Evolutionary conservation across 2,888 invertebrate species (phyloP), one percentile per base, ranked within the genome.

Genomic region (Eilema caniola): DNA sequence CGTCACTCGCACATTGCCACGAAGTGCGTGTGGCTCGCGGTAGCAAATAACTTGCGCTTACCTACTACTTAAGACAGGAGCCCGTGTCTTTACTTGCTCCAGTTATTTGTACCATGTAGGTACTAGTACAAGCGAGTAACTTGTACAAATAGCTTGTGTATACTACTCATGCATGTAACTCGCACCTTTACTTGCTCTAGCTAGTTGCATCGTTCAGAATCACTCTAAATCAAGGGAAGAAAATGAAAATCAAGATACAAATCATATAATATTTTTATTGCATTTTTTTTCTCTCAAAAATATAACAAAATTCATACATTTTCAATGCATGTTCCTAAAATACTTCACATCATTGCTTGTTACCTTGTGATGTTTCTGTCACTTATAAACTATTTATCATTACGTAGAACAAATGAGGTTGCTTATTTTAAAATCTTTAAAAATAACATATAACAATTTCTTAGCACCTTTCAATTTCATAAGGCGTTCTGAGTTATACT

Each of bases 301-400:
- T 80, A 78, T 80, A 84, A 83, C 84, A 86, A 85, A 85, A 79
- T 57, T 69, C 70, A 83, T 78, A 74, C 78, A 80, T 81, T 80
- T 81, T 70, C 47, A 77, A 85, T 81, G 79, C 77, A 69, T 62
- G 63, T 57, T 56, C 41, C 16, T 71, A 71, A 57, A 60, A 53
- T 67, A 67, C 16, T 79, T 71, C 70, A 72, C 72, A 72, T 71
- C 69, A 76, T 83, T 74, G 66, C 75, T 79, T 74, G 66, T 73
- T 79, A 63, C 47, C 25, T 73, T 79, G 83, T 81, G 83, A 79
- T 79, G 73, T 16, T 56, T 33, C 8, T 53, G 24, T 62, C 61
- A 28, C 31, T 61, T n/a, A n/a, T n/a, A 61, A 12, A 61, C 61
- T 61, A 28, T 59, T 59, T 31, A 61, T 41, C 24, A 24, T 33